Conservation (phyloP, 2,888 invertebrate genomes). For the Sylvicola cinctus region DNA sequence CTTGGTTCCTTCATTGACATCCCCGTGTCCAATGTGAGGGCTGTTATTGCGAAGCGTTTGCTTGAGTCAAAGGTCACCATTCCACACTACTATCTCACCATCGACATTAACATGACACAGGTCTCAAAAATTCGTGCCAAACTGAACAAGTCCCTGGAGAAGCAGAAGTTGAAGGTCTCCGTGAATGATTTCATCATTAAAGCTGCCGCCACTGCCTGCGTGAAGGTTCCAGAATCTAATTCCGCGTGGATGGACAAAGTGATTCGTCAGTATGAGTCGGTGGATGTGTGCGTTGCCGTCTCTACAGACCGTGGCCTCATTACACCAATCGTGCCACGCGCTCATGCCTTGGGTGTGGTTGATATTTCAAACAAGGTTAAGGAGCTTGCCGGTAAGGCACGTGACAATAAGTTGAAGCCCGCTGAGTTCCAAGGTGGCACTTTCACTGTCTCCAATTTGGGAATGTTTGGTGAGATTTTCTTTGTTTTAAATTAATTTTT, state of each 20-base stretch:
- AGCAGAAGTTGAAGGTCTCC: slow-evolving; percentile 67
- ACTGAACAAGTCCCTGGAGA: slow-evolving; percentile 61
- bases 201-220: slow-evolving; percentile 73
- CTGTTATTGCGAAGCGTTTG: slow-evolving; percentile 75
- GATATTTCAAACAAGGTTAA: slow-evolving; percentile 66
- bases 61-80: slow-evolving; percentile 78
- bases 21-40: slow-evolving; percentile 64
- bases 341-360: slow-evolving; percentile 72
- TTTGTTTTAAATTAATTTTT: neutral
- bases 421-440: slow-evolving; percentile 95
- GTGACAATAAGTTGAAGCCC: slow-evolving; percentile 74
- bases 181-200: slow-evolving; percentile 94
- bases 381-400: slow-evolving; percentile 63
- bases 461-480: slow-evolving; percentile 57
- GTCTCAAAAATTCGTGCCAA: slow-evolving; percentile 45
- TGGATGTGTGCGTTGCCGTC: slow-evolving; percentile 94
- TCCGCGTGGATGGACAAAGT: slow-evolving; percentile 85
- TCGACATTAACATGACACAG: slow-evolving; percentile 10
- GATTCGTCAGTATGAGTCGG: slow-evolving; percentile 79
- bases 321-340: slow-evolving; percentile 86
- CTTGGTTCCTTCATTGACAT: slow-evolving; percentile 39
- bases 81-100: slow-evolving; percentile 88
- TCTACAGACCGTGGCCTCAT: slow-evolving; percentile 88
- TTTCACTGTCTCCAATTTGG: slow-evolving; percentile 83
- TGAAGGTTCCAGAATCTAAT: slow-evolving; percentile 82